Conservation (phyloP, 2,113 vertebrate genomes). For the Neodontobutis hainanensis region DNA sequence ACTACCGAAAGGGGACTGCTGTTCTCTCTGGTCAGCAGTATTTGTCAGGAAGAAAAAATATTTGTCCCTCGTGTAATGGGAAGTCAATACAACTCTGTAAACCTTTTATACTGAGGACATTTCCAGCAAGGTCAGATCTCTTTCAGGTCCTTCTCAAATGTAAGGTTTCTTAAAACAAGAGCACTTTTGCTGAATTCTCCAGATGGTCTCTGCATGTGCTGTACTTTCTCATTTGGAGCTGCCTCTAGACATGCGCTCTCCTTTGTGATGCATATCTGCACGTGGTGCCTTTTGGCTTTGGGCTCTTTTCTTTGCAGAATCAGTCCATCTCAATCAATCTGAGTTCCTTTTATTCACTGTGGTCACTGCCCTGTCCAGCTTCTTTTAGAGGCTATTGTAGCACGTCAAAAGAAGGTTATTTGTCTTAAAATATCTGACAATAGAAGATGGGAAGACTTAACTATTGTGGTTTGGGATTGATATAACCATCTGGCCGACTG, state of each 20-base stretch:
- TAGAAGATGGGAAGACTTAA: slow-evolving; percentile 3
- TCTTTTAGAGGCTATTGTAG: slow-evolving; percentile 47
- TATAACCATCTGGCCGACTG: slow-evolving; percentile 70
- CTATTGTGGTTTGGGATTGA: slow-evolving; percentile 56
- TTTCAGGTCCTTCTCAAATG: not conserved
- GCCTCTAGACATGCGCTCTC: slow-evolving; percentile 45
- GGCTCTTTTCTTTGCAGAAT: slow-evolving; percentile 52
- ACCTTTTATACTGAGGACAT: not conserved
- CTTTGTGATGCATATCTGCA: slow-evolving; percentile 67
- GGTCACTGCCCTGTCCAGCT: slow-evolving; percentile 35
- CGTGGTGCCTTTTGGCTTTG: slow-evolving; percentile 51
- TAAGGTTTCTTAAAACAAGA: slow-evolving; percentile 11
- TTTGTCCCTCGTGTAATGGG: slow-evolving; percentile 3
- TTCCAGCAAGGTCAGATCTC: not conserved
- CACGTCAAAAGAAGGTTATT: slow-evolving; percentile 55
- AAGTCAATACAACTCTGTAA: not conserved
- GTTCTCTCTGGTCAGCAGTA: not conserved
- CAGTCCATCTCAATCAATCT: slow-evolving; percentile 65
- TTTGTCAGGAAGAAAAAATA: not conserved
- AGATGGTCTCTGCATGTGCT: slow-evolving; percentile 70
- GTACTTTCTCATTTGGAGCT: slow-evolving; percentile 53
- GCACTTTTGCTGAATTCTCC: slow-evolving; percentile 43
- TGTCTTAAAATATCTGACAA: slow-evolving; percentile 56
- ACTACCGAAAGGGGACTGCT: slow-evolving; percentile 9
- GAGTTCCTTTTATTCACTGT: slow-evolving; percentile 49